phyloP scores from a whole-genome alignment of 2,113 vertebrate genomes.

The Seriola aureovittata region DNA sequence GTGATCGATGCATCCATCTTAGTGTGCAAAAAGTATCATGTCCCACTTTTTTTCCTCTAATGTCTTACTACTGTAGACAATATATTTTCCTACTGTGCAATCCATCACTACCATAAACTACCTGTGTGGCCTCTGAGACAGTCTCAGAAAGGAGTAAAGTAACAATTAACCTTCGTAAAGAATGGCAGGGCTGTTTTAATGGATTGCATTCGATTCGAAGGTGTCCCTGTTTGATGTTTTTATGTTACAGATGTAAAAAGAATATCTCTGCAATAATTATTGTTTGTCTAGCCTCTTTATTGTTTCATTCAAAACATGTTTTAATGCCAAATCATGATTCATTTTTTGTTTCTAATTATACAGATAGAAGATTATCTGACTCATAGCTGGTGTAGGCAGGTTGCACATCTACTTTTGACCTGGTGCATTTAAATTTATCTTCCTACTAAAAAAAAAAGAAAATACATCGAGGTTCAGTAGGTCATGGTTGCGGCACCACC shows the following conservation, averaged over 20 bases:
- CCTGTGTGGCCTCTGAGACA: background rate
- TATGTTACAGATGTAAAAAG: background rate
- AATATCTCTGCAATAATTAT: background rate
- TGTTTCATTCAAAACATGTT: background rate
- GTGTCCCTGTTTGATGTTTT: background rate
- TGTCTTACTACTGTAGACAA: background rate
- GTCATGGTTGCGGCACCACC: constrained; percentile 19
- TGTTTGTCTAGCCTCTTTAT: background rate
- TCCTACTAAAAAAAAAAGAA: constrained; percentile 6
- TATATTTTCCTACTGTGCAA: background rate
- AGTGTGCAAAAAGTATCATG: background rate
- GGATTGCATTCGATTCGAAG: no score
- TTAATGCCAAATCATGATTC: background rate
- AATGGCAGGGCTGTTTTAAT: no score
- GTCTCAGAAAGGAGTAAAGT: background rate
- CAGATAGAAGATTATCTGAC: background rate
- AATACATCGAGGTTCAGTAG: constrained; percentile 7
- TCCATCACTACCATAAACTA: background rate
- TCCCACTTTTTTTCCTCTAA: background rate
- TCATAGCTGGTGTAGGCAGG: constrained; percentile 17
- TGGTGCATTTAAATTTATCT: constrained; percentile 5
- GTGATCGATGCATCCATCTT: background rate
- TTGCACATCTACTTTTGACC: background rate
- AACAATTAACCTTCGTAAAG: background rate
- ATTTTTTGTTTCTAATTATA: background rate